Percentiles rank a stretch among this genome's conserved stretches.
These are phyloP conservation scores for Chionomys nivalis DNA, from an alignment of 2,113 vertebrate species.

Conservation along the genomic window DNA sequence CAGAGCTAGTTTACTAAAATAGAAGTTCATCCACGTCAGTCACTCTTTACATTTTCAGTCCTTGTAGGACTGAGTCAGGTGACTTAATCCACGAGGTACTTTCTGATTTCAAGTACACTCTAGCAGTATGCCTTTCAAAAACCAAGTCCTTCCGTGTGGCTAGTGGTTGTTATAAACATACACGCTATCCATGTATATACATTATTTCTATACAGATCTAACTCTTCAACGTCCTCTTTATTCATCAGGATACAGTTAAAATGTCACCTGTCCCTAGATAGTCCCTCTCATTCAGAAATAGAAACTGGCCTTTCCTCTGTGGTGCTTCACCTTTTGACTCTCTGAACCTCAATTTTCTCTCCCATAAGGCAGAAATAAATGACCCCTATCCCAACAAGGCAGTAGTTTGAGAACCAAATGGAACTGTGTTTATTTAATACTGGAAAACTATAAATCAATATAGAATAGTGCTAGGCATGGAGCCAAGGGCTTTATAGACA, in stretches of 20 bases:
- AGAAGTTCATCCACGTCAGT: neutral
- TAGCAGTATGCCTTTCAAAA: conserved; percentile 3
- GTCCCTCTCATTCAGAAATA: neutral
- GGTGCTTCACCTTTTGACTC: neutral
- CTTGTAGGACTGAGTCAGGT: neutral
- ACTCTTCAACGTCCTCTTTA: neutral
- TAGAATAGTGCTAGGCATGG: neutral
- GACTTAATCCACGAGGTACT: neutral
- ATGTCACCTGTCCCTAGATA: neutral
- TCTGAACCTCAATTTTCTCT: neutral
- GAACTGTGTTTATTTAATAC: conserved; percentile 40
- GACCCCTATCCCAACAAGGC: neutral
- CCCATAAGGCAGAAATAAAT: conserved; percentile 17
- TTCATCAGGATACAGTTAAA: neutral
- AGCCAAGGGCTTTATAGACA: conserved; percentile 56
- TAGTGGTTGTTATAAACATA: neutral
- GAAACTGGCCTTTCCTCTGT: neutral
- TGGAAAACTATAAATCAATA: conserved; percentile 53
- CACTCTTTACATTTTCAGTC: neutral
- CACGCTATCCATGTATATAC: neutral
- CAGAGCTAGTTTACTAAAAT: neutral
- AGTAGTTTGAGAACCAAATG: neutral
- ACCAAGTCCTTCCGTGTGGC: neutral
- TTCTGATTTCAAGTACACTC: neutral
- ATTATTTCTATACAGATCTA: neutral